Conservation (phyloP, 2,113 vertebrate genomes). For the Hydropotes inermis region DNA sequence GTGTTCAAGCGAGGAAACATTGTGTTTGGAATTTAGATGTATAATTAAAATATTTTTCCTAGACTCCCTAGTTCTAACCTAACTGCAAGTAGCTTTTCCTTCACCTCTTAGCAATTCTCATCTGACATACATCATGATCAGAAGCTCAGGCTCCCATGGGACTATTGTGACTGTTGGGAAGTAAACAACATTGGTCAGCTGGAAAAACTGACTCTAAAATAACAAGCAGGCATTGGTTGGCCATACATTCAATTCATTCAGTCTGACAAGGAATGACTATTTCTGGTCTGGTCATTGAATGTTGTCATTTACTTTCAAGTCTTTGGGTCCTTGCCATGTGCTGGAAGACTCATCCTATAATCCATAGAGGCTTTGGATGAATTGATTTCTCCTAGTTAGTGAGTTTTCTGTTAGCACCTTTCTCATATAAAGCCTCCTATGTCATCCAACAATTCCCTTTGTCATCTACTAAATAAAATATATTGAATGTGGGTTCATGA, state of each 20-base stretch:
- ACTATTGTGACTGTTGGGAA: neutral
- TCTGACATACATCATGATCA: neutral
- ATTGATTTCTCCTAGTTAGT: neutral
- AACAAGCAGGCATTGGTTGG: neutral
- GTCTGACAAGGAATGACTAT: neutral
- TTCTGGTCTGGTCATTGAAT: neutral
- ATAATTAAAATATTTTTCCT: slow-evolving; percentile 5
- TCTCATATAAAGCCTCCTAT: neutral
- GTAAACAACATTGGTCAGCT: neutral
- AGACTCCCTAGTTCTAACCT: neutral
- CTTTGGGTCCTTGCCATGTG: neutral
- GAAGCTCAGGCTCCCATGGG: neutral
- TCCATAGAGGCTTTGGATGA: neutral
- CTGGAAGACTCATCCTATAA: neutral
- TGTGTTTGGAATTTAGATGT: neutral
- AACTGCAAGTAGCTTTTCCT: neutral
- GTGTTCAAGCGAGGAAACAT: neutral
- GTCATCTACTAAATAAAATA: slow-evolving; percentile 31
- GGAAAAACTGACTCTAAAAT: slow-evolving; percentile 15
- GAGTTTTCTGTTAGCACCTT: neutral
- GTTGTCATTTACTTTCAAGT: neutral
- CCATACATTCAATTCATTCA: neutral
- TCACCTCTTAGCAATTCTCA: neutral
- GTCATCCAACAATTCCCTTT: neutral
- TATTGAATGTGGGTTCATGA: neutral